A percentile compares a stretch with the other conserved stretches of the same genome.
phyloP scores from a whole-genome alignment of 2,888 invertebrate genomes.

The Urechis unicinctus region DNA sequence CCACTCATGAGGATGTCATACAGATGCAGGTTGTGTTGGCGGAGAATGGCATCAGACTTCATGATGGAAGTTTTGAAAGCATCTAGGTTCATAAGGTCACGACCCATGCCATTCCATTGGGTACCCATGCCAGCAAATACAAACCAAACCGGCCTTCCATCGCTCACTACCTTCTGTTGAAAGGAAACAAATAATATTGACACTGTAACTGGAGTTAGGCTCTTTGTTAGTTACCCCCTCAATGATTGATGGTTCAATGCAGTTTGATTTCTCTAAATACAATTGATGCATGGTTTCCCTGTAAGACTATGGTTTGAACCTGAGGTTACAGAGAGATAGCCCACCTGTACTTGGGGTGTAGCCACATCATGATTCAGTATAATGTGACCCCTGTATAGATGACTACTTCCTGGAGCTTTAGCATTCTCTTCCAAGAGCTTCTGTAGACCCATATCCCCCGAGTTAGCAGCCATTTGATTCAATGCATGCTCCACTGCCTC shows the following conservation, averaged over 20 bases:
- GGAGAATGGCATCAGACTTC: slow-evolving; percentile 69
- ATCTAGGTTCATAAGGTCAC: slow-evolving; percentile 75
- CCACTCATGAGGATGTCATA: slow-evolving; percentile 70
- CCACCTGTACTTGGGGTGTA: slow-evolving; percentile 26
- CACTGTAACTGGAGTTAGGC: too few relatives aligned
- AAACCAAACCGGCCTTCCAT: slow-evolving; percentile 82
- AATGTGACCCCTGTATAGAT: slow-evolving; percentile 74
- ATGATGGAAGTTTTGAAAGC: slow-evolving; percentile 72
- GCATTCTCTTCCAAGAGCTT: slow-evolving; percentile 39
- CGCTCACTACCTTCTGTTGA: slow-evolving; percentile 48
- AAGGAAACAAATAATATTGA: too few relatives aligned
- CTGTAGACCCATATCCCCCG: slow-evolving; percentile 36
- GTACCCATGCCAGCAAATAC: slow-evolving; percentile 95
- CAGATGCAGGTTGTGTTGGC: slow-evolving; percentile 76
- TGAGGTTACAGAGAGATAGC: too few relatives aligned
- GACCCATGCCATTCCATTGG: slow-evolving; percentile 95
- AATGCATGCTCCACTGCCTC: slow-evolving; percentile 67
- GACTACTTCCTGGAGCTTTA: slow-evolving; percentile 59
- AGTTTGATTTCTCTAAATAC: too few relatives aligned
- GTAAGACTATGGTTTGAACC: too few relatives aligned
- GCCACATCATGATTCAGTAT: slow-evolving; percentile 60
- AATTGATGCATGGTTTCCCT: too few relatives aligned
- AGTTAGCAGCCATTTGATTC: slow-evolving; percentile 61
- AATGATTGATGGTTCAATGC: not conserved
- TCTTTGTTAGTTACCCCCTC: not conserved